A percentile compares a stretch with the other conserved stretches of the same genome.
These are phyloP conservation scores for Neelides folsomi DNA, from an alignment of 2,888 invertebrate genomes.

Conservation along the genomic window DNA sequence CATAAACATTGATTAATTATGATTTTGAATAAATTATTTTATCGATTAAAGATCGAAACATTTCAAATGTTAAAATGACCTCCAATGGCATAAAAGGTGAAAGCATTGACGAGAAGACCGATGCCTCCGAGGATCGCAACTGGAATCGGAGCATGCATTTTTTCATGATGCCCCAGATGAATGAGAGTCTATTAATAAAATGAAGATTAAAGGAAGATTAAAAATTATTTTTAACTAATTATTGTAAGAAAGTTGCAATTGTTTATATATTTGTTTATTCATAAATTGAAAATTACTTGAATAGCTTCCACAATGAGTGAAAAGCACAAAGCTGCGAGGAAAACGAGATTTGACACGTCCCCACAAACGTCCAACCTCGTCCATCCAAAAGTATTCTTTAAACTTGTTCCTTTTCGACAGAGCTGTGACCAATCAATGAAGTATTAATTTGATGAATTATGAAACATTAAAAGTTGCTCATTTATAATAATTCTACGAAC, in stretches of 20 bases:
- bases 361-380: slow-evolving; percentile 77
- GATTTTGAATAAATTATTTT: no score
- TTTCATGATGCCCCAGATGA: slow-evolving; percentile 43
- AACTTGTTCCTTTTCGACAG: slow-evolving; percentile 47
- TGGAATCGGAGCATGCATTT: slow-evolving; percentile 58
- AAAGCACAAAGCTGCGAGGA: slow-evolving; percentile 68
- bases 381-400: slow-evolving; percentile 86
- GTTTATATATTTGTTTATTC: neutral
- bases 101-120: slow-evolving; percentile 59
- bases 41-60: no score
- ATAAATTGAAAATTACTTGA: slow-evolving; percentile 39
- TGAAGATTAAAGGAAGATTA: slow-evolving; percentile 1
- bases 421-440: slow-evolving; percentile 38
- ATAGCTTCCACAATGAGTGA: slow-evolving; percentile 67
- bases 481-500: slow-evolving; percentile 40
- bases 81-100: slow-evolving; percentile 68
- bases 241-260: no score
- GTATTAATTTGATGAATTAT: no score
- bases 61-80: slow-evolving; percentile 42
- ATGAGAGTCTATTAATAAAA: slow-evolving; percentile 23
- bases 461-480: no score
- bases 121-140: slow-evolving; percentile 57
- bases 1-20: no score
- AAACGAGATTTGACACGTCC: slow-evolving; percentile 47
- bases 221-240: neutral